Evolutionary conservation across 2,113 vertebrate genomes (phyloP).

Genomic region (Okapia johnstoni): DNA sequence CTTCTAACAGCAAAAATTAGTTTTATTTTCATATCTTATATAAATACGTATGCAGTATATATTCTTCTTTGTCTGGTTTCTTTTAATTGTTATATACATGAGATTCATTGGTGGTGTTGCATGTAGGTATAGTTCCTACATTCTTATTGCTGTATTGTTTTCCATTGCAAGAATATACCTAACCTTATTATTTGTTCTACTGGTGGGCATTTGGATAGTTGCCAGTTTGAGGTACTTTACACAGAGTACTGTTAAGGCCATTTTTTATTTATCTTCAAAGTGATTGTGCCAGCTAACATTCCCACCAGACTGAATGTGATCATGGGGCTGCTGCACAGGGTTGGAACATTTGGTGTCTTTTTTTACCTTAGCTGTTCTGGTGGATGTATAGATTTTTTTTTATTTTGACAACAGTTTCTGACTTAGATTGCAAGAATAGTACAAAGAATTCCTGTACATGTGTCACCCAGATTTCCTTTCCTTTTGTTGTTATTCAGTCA

Average conservation of each 20-base stretch:
- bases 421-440: neutral
- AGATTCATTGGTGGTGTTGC: neutral
- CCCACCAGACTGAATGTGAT: neutral
- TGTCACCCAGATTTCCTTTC: neutral
- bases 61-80: neutral
- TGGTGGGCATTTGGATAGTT: neutral
- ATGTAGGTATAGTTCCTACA: neutral
- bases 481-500: neutral
- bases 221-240: neutral
- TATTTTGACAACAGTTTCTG: neutral
- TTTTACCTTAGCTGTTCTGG: neutral
- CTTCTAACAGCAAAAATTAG: neutral
- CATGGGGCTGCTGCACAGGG: neutral
- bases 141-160: neutral
- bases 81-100: neutral
- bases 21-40: neutral
- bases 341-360: neutral
- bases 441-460: neutral
- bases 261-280: neutral
- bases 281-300: neutral
- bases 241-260: neutral
- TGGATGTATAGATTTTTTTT: neutral
- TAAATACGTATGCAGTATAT: neutral
- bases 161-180: neutral
- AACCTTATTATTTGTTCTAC: neutral